phyloP scores from a whole-genome alignment of 2,888 invertebrate species.

The Gari tellinella region DNA sequence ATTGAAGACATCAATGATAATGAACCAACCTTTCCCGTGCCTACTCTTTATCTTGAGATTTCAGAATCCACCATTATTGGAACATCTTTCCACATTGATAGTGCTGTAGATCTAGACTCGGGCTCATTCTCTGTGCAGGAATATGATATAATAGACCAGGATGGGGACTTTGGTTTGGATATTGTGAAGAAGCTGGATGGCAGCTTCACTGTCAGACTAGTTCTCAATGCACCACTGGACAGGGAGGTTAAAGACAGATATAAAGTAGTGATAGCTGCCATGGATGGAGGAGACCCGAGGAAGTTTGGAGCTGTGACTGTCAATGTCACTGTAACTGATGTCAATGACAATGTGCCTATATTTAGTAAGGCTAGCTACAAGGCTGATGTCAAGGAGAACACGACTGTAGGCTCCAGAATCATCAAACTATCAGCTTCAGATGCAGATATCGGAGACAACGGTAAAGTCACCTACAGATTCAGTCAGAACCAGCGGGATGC shows the following conservation, averaged over 20 bases:
- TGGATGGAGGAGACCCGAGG: slow-evolving; percentile 72
- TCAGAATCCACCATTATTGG: slow-evolving; percentile 67
- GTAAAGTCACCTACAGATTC: slow-evolving; percentile 85
- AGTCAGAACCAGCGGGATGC: slow-evolving; percentile 61
- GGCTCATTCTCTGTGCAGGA: slow-evolving; percentile 68
- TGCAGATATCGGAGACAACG: slow-evolving; percentile 92
- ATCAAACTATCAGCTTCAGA: slow-evolving; percentile 90
- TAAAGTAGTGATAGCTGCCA: slow-evolving; percentile 70
- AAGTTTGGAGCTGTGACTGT: slow-evolving; percentile 72
- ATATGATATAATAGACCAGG: slow-evolving; percentile 64
- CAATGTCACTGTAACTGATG: slow-evolving; percentile 73
- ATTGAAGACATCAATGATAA: slow-evolving; percentile 75
- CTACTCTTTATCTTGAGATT: slow-evolving; percentile 59
- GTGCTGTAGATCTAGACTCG: slow-evolving; percentile 71
- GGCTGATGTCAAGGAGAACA: slow-evolving; percentile 69
- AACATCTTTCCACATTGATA: slow-evolving; percentile 65
- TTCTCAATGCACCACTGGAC: slow-evolving; percentile 71
- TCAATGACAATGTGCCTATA: slow-evolving; percentile 76
- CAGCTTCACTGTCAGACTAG: slow-evolving; percentile 64
- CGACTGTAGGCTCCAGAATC: slow-evolving; percentile 64
- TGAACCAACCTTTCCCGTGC: slow-evolving; percentile 66
- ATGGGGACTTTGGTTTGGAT: slow-evolving; percentile 60
- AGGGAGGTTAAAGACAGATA: slow-evolving; percentile 74
- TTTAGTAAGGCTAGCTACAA: slow-evolving; percentile 70
- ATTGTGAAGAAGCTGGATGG: slow-evolving; percentile 63